Percentiles rank a stretch among this genome's conserved stretches.
Conservation (phyloP, 2,888 invertebrate species). For the Caenorhabditis sulstoni region DNA sequence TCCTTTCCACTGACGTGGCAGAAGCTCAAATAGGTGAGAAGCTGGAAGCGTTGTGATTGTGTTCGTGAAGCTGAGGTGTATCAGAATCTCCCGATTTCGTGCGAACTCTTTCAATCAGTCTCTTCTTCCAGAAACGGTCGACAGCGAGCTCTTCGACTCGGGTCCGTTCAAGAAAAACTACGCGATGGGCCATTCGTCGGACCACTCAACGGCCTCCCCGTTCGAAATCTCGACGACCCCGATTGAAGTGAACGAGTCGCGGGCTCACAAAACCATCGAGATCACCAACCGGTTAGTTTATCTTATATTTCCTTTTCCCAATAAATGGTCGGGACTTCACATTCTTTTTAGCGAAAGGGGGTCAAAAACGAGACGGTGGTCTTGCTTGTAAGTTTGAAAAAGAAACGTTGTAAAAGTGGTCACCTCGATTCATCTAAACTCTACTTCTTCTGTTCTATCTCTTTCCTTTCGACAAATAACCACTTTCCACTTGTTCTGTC, state of each 20-base stretch:
- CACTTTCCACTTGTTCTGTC: not conserved
- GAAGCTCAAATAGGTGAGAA: constrained; percentile 51
- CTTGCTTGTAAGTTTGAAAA: constrained; percentile 58
- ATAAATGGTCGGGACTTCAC: not conserved
- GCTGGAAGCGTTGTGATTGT: constrained; percentile 37
- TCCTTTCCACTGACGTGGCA: constrained; percentile 14
- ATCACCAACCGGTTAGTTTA: constrained; percentile 87
- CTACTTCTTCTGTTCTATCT: not conserved
- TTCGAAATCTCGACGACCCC: constrained; percentile 98
- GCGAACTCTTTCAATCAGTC: no score
- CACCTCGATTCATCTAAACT: constrained; percentile 10
- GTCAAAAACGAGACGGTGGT: constrained; percentile 57
- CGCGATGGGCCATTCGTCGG: constrained; percentile 53
- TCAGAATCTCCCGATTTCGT: no score
- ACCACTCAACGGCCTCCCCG: constrained; percentile 87
- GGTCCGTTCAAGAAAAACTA: constrained; percentile 72
- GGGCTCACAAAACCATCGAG: constrained; percentile 91
- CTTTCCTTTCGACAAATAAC: not conserved
- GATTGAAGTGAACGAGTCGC: constrained; percentile 96
- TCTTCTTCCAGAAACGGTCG: constrained; percentile 72
- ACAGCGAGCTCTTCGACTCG: constrained; percentile 78
- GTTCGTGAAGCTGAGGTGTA: not conserved
- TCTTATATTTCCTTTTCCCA: not conserved
- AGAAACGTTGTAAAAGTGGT: constrained; percentile 28
- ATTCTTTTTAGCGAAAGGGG: constrained; percentile 45